Percentiles rank a stretch among this genome's conserved stretches.
Evolutionary conservation across 2,113 vertebrate species (phyloP).

Genomic region (Abramis brama): DNA sequence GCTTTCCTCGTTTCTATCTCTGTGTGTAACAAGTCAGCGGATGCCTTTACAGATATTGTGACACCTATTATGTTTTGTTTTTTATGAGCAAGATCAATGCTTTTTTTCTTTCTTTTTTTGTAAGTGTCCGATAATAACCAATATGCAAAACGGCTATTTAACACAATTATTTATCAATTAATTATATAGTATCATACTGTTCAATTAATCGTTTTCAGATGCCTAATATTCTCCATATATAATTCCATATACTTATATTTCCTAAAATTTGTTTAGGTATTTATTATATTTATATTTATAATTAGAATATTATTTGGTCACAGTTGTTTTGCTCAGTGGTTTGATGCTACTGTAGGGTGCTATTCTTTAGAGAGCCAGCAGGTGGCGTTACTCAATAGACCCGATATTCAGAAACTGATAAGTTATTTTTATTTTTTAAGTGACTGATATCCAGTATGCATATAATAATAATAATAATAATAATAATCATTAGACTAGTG

Average conservation of each 20-base stretch:
- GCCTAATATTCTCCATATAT: too few species aligned
- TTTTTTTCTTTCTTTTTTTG: neutral
- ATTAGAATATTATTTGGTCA: neutral
- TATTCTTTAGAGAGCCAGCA: neutral
- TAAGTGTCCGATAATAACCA: neutral
- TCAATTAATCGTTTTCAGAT: too few species aligned
- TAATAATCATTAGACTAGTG: neutral
- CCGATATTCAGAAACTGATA: neutral
- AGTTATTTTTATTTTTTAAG: neutral
- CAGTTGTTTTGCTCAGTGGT: neutral
- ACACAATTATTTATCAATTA: neutral
- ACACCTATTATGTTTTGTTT: neutral
- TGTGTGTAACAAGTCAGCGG: slow-evolving; percentile 39
- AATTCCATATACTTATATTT: neutral
- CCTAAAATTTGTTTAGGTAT: neutral
- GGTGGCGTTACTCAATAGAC: neutral
- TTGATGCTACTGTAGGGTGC: neutral
- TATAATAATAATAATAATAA: neutral
- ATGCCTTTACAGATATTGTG: neutral
- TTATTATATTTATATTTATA: neutral
- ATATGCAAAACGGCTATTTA: slow-evolving; percentile 1
- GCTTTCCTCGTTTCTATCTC: neutral
- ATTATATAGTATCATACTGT: too few species aligned
- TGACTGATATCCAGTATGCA: neutral
- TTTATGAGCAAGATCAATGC: neutral